These are phyloP conservation scores for Aphrophora alni DNA, from an alignment of 2,888 invertebrate genomes.

Conservation along the genomic window DNA sequence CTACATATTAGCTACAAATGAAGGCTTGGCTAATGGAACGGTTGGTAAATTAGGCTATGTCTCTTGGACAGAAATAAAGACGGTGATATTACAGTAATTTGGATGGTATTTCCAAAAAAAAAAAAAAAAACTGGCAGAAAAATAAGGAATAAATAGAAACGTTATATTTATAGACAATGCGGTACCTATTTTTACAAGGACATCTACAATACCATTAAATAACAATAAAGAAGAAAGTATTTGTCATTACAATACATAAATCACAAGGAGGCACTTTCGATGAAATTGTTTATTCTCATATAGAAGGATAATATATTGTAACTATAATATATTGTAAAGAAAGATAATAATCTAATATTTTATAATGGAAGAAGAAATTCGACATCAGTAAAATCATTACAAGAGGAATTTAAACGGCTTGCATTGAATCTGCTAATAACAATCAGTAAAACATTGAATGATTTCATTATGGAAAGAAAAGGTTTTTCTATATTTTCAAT, in stretches of 20 bases:
- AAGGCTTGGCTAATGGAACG: slow-evolving; percentile 54
- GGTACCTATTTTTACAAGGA: not conserved
- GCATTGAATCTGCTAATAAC: not conserved
- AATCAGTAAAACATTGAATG: not conserved
- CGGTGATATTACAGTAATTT: not conserved
- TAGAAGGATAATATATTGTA: not conserved
- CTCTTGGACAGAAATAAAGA: slow-evolving; percentile 38
- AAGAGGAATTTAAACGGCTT: not conserved
- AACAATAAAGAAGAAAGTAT: not conserved
- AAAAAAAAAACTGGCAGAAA: not conserved
- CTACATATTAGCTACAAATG: slow-evolving; percentile 53
- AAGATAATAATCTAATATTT: not conserved
- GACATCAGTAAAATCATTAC: not conserved
- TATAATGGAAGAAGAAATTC: not conserved
- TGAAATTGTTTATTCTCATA: not conserved
- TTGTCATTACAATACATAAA: not conserved
- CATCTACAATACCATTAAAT: not conserved
- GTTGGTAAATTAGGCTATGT: slow-evolving; percentile 51
- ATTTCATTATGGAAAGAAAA: not conserved
- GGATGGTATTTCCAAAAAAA: not conserved
- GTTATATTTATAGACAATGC: not conserved
- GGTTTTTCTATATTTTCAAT: not conserved
- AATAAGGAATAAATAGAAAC: not conserved
- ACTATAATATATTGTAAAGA: not conserved
- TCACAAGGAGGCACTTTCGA: not conserved